phyloP scores from a whole-genome alignment of 2,888 invertebrate species.

The Rapana venosa region DNA sequence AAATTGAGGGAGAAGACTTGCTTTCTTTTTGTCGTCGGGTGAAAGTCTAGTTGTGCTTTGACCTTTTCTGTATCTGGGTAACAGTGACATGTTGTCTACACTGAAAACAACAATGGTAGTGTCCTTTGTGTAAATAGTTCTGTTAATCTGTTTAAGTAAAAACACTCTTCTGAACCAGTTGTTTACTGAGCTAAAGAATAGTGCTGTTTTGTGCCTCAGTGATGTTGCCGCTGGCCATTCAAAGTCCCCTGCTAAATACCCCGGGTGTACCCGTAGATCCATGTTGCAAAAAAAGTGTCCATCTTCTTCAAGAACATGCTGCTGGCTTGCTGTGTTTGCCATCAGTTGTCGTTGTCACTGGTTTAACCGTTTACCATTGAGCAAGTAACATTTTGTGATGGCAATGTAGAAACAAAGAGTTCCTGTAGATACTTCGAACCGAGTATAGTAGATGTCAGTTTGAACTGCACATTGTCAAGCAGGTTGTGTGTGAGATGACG shows the following conservation, averaged over 20 bases:
- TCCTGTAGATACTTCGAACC: background rate
- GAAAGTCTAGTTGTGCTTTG: too few relatives aligned
- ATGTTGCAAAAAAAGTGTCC: background rate
- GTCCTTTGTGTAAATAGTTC: too few relatives aligned
- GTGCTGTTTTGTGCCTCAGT: background rate
- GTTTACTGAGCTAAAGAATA: background rate
- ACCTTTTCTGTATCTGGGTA: too few relatives aligned
- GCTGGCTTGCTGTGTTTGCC: constrained; percentile 9
- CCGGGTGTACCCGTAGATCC: background rate
- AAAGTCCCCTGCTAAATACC: background rate
- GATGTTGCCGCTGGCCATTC: background rate
- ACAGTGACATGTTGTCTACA: too few relatives aligned
- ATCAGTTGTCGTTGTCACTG: background rate
- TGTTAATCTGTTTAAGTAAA: too few relatives aligned
- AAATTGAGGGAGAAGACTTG: background rate
- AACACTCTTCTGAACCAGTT: too few relatives aligned
- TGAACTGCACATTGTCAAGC: background rate
- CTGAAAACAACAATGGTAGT: too few relatives aligned
- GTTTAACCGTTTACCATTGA: background rate
- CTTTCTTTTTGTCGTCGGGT: too few relatives aligned
- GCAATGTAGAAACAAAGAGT: background rate
- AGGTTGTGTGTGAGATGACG: background rate
- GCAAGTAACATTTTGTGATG: background rate
- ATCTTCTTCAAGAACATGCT: background rate
- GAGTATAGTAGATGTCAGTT: background rate